Conservation (phyloP, 2,113 vertebrate genomes). For the Nansenia antarctica region DNA sequence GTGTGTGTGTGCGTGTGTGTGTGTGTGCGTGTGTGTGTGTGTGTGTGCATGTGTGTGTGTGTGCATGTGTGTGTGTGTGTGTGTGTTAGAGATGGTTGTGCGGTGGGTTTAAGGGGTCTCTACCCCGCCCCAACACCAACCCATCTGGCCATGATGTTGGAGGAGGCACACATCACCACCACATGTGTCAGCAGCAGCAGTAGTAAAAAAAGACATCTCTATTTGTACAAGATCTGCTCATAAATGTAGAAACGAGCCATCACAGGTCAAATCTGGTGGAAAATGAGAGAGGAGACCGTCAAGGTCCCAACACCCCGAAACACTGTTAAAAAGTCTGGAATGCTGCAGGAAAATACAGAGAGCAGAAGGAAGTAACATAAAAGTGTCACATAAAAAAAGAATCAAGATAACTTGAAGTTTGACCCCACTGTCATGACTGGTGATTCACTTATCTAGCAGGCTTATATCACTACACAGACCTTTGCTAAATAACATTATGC, state of each 20-base stretch:
- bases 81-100: neutral
- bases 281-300: conserved; percentile 3
- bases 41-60: neutral
- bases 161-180: conserved; percentile 11
- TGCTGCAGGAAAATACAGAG: neutral
- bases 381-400: conserved; percentile 43
- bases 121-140: conserved; percentile 23
- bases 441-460: neutral
- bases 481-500: neutral
- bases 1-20: neutral
- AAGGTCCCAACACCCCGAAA: conserved; percentile 19
- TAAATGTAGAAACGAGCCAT: conserved; percentile 12
- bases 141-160: conserved; percentile 43
- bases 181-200: conserved; percentile 34
- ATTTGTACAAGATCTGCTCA: conserved; percentile 33
- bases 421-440: neutral
- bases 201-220: conserved; percentile 35
- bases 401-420: neutral
- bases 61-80: neutral
- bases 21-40: neutral
- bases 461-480: neutral
- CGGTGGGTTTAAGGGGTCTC: too few relatives aligned
- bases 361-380: conserved; percentile 9
- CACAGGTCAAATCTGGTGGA: conserved; percentile 3
- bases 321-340: conserved; percentile 17